phyloP scores from a whole-genome alignment of 2,113 vertebrate species.

The Drymodes brunneopygia region DNA sequence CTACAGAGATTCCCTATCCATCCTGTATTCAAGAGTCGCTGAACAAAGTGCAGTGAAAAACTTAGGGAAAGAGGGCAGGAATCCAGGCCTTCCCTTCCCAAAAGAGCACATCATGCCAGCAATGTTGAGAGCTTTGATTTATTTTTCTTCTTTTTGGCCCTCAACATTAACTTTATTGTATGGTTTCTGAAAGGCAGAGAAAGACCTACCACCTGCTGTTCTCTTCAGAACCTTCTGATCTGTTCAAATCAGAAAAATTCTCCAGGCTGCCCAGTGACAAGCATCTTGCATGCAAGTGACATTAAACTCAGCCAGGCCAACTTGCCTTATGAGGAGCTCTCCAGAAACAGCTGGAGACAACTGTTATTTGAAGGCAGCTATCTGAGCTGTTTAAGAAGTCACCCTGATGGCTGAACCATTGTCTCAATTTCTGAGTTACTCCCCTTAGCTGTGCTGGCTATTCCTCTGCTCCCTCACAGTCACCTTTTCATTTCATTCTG shows the following conservation, averaged over 20 bases:
- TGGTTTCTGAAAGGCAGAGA: conserved; percentile 12
- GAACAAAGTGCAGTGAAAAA: neutral
- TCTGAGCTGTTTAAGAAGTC: conserved; percentile 2
- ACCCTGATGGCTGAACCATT: neutral
- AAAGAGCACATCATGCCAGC: neutral
- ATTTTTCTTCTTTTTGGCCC: conserved; percentile 11
- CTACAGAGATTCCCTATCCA: neutral
- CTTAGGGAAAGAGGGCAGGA: neutral
- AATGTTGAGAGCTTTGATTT: neutral
- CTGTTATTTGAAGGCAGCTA: neutral
- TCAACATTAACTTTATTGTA: neutral
- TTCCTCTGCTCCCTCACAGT: neutral
- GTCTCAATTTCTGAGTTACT: neutral
- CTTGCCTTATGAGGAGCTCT: neutral
- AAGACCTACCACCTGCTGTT: conserved; percentile 15
- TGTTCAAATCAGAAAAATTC: conserved; percentile 20
- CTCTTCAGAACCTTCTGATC: conserved; percentile 10
- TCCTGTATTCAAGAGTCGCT: neutral
- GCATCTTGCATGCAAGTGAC: neutral
- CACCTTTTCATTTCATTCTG: neutral
- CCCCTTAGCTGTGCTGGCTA: neutral
- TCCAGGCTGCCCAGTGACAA: neutral
- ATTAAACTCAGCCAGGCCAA: conserved; percentile 12
- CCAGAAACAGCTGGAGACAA: neutral
- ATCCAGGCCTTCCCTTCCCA: neutral